Conservation (phyloP, 2,113 vertebrate species). For the Rhizomys pruinosus region DNA sequence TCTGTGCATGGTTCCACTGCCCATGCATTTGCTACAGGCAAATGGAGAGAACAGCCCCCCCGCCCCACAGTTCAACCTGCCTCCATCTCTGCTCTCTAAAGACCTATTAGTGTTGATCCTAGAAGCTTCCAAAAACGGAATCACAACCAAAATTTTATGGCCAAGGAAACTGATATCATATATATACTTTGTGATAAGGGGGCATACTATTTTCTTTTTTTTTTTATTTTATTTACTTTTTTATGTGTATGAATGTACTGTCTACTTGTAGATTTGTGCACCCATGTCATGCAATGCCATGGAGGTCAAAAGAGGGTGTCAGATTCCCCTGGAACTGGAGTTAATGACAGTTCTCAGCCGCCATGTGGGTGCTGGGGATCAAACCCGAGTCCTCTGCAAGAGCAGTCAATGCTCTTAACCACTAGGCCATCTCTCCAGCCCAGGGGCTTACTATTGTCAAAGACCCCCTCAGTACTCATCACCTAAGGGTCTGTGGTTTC, state of each 20-base stretch:
- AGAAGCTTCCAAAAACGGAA: not conserved
- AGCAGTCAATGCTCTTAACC: too few species aligned
- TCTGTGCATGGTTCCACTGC: conserved; percentile 35
- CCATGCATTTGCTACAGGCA: conserved; percentile 21
- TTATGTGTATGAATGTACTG: too few species aligned
- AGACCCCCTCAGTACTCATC: not conserved
- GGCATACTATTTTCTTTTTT: not conserved
- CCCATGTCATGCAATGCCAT: too few species aligned
- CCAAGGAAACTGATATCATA: conserved; percentile 12
- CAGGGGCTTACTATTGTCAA: not conserved
- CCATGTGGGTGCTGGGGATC: too few species aligned
- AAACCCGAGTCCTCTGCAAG: too few species aligned
- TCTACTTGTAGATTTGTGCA: too few species aligned
- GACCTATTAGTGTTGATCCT: not conserved
- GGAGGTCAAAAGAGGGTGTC: too few species aligned
- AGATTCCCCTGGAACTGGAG: too few species aligned
- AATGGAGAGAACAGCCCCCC: conserved; percentile 49
- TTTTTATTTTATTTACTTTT: too few species aligned
- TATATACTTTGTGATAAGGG: not conserved
- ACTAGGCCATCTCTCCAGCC: too few species aligned
- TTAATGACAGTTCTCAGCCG: too few species aligned
- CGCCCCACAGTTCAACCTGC: not conserved
- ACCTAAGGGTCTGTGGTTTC: not conserved
- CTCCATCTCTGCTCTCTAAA: not conserved
- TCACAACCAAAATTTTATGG: not conserved